phyloP scores from a whole-genome alignment of 2,797 vertebrate species.

The Chrysocyon brachyurus region DNA sequence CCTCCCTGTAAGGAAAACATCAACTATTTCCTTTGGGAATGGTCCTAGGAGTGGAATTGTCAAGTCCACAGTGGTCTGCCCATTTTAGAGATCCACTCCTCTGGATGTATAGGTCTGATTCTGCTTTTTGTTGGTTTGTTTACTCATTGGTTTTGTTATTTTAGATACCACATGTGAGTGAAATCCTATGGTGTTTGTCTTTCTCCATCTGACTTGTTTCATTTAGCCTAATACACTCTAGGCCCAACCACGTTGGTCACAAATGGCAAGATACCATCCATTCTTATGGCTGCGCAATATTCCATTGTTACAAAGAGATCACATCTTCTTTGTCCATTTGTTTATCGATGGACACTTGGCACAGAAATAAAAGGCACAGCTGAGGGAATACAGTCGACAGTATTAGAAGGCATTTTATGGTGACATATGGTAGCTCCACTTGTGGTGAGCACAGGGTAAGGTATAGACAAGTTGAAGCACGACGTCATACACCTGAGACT shows the following conservation, averaged over 20 bases:
- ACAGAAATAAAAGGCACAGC: not conserved
- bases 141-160: not conserved
- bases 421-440: not conserved
- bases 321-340: not conserved
- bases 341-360: not conserved
- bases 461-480: not conserved
- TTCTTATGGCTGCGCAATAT: not conserved
- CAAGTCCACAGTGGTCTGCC: too few species aligned
- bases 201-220: not conserved
- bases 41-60: not conserved
- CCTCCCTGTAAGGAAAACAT: not conserved
- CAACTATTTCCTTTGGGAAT: not conserved
- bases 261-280: not conserved
- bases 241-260: not conserved
- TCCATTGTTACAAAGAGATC: not conserved
- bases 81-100: not conserved
- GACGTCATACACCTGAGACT: not conserved
- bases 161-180: not conserved
- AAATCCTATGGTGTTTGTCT: not conserved
- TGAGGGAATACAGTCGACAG: not conserved
- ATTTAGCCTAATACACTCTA: not conserved
- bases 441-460: not conserved
- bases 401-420: too few species aligned
- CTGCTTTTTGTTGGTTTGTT: not conserved
- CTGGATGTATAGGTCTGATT: not conserved